Percentiles rank a stretch among this genome's conserved stretches.
Evolutionary conservation across 2,888 invertebrate species (phyloP).

Genomic region (Congeria kusceri): DNA sequence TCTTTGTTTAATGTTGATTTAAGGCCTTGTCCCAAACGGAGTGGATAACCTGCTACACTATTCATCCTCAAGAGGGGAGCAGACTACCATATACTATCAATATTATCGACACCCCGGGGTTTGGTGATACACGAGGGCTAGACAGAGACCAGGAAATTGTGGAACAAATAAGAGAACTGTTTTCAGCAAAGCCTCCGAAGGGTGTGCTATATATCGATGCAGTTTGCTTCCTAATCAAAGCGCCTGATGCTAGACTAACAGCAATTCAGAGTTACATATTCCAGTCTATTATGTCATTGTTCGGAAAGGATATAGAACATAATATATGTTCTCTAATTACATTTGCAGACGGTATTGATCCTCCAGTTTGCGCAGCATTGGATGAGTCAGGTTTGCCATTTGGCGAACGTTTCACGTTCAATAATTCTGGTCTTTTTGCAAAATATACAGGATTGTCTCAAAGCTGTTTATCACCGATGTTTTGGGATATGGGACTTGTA

Average conservation of each 20-base stretch:
- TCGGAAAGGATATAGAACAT: slow-evolving; percentile 32
- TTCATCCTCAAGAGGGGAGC: slow-evolving; percentile 2
- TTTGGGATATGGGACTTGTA: slow-evolving; percentile 64
- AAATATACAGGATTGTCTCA: slow-evolving; percentile 29
- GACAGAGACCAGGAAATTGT: neutral
- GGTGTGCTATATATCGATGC: slow-evolving; percentile 1
- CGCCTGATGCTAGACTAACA: slow-evolving; percentile 2
- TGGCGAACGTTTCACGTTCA: slow-evolving; percentile 51
- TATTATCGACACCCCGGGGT: slow-evolving; percentile 5
- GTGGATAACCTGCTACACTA: slow-evolving; percentile 11
- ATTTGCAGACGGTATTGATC: slow-evolving; percentile 66
- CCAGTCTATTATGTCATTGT: neutral
- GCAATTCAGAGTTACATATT: neutral
- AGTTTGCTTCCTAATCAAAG: neutral
- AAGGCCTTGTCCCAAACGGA: slow-evolving; percentile 31
- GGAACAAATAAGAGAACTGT: slow-evolving; percentile 4
- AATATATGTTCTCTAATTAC: slow-evolving; percentile 61
- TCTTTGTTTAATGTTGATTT: neutral
- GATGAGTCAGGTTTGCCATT: slow-evolving; percentile 54
- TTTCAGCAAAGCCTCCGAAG: neutral
- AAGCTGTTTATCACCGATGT: slow-evolving; percentile 43
- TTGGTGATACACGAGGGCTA: neutral
- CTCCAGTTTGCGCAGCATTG: slow-evolving; percentile 60
- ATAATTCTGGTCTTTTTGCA: slow-evolving; percentile 66
- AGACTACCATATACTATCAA: neutral